phyloP scores from a whole-genome alignment of 2,113 vertebrate species.

The Alaudala cheleensis region DNA sequence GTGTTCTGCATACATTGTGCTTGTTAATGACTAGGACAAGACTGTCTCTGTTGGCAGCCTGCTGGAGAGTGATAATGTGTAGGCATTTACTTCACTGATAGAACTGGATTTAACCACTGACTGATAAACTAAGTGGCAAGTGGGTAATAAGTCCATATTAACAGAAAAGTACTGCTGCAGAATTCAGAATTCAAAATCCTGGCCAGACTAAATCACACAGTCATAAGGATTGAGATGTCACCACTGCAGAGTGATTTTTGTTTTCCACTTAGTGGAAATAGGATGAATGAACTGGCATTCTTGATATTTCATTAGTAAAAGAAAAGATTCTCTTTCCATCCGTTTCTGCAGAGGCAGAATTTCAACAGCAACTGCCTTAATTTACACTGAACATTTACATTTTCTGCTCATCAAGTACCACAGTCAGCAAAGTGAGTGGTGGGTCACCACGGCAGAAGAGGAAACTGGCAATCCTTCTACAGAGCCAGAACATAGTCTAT shows the following conservation, averaged over 20 bases:
- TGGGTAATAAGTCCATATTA: slow-evolving; percentile 86
- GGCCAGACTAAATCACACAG: slow-evolving; percentile 71
- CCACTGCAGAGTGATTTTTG: slow-evolving; percentile 50
- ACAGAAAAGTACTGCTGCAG: slow-evolving; percentile 76
- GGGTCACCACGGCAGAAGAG: not conserved
- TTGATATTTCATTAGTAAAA: slow-evolving; percentile 7
- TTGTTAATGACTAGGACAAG: slow-evolving; percentile 84
- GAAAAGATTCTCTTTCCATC: not conserved
- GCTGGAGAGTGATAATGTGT: slow-evolving; percentile 83
- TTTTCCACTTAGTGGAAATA: slow-evolving; percentile 42
- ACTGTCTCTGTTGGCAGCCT: slow-evolving; percentile 80
- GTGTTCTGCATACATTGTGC: slow-evolving; percentile 87
- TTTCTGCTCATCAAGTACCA: not conserved
- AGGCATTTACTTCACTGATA: slow-evolving; percentile 80
- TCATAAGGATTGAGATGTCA: slow-evolving; percentile 80
- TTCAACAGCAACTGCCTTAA: not conserved
- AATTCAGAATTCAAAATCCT: slow-evolving; percentile 81
- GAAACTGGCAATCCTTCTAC: not conserved
- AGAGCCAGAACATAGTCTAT: not conserved
- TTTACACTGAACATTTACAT: not conserved
- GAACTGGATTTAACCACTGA: slow-evolving; percentile 81
- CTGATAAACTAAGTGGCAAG: slow-evolving; percentile 86
- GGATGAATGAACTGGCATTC: slow-evolving; percentile 42
- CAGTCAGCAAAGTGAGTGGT: not conserved
- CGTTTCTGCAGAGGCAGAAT: not conserved